phyloP scores from a whole-genome alignment of 2,113 vertebrate species.

The Oncorhynchus gorbuscha region DNA sequence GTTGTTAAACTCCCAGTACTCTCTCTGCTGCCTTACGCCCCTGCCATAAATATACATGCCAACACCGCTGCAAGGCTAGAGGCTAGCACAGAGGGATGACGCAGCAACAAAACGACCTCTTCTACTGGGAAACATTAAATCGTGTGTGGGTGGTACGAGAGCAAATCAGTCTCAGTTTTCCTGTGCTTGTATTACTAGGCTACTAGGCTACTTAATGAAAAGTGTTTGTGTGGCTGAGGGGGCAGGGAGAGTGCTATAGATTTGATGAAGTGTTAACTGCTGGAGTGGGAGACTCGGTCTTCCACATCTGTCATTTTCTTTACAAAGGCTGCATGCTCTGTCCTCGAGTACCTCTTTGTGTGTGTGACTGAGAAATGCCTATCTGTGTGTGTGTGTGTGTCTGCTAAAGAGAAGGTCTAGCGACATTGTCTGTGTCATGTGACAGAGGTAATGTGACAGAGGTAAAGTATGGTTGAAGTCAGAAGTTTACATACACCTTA shows the following conservation, averaged over 20 bases:
- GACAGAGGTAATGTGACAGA: no score
- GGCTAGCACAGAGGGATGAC: not conserved
- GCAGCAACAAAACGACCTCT: not conserved
- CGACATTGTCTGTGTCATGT: no score
- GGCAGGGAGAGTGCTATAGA: conserved; percentile 30
- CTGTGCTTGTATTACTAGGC: not conserved
- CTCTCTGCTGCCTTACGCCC: not conserved
- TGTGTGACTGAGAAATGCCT: conserved; percentile 1
- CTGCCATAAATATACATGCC: not conserved
- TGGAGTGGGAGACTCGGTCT: conserved; percentile 48
- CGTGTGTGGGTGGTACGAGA: not conserved
- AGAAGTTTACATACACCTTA: no score
- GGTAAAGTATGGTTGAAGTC: no score
- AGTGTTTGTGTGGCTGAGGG: conserved; percentile 17
- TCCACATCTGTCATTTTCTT: conserved; percentile 68
- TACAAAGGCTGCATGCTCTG: conserved; percentile 18
- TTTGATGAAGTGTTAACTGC: conserved; percentile 70
- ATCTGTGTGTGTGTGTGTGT: not conserved
- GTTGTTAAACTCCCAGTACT: not conserved
- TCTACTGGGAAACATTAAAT: not conserved
- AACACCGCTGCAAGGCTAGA: not conserved
- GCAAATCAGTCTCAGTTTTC: not conserved
- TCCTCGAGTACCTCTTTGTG: conserved; percentile 32
- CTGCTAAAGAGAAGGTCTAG: not conserved
- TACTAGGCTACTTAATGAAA: not conserved